Percentiles rank a stretch among this genome's conserved stretches.
phyloP scores from a whole-genome alignment of 1,140 invertebrate species.

The Notospermus geniculatus region DNA sequence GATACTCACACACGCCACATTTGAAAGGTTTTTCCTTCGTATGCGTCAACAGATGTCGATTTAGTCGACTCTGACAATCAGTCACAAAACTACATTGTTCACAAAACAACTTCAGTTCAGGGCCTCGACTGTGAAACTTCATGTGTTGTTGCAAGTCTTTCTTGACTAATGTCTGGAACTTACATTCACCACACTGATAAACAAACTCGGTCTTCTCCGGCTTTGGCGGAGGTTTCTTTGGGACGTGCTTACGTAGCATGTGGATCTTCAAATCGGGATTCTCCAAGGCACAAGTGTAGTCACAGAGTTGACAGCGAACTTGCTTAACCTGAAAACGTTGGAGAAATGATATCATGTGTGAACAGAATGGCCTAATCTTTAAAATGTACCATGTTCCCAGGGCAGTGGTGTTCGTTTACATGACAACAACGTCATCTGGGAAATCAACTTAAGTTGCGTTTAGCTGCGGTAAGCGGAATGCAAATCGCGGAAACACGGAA shows the following conservation, averaged over 20 bases:
- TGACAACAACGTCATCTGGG: too few species aligned
- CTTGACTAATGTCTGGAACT: conserved; percentile 35
- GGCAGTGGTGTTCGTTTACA: too few species aligned
- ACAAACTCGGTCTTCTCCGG: conserved; percentile 20
- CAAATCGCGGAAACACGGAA: too few species aligned
- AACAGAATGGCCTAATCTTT: too few species aligned
- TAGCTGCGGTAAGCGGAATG: too few species aligned
- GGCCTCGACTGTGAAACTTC: conserved; percentile 50
- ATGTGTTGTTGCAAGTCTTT: conserved; percentile 50
- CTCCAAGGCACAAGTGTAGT: conserved; percentile 50
- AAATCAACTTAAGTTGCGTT: too few species aligned
- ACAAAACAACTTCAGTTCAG: conserved; percentile 53
- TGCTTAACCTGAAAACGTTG: conserved; percentile 42
- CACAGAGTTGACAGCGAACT: conserved; percentile 47
- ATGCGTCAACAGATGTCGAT: conserved; percentile 47
- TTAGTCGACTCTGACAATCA: conserved; percentile 49
- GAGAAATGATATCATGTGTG: conserved; percentile 1
- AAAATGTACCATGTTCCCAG: too few species aligned
- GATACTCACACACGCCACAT: conserved; percentile 48
- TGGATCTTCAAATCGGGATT: conserved; percentile 50
- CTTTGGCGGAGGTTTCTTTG: conserved; percentile 17
- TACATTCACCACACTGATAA: conserved; percentile 43
- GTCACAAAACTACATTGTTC: conserved; percentile 53
- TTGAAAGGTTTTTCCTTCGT: conserved; percentile 48
- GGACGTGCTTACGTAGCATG: conserved; percentile 41